These are phyloP conservation scores for Doris montereyensis DNA, from an alignment of 2,888 invertebrate genomes.

Conservation along the genomic window DNA sequence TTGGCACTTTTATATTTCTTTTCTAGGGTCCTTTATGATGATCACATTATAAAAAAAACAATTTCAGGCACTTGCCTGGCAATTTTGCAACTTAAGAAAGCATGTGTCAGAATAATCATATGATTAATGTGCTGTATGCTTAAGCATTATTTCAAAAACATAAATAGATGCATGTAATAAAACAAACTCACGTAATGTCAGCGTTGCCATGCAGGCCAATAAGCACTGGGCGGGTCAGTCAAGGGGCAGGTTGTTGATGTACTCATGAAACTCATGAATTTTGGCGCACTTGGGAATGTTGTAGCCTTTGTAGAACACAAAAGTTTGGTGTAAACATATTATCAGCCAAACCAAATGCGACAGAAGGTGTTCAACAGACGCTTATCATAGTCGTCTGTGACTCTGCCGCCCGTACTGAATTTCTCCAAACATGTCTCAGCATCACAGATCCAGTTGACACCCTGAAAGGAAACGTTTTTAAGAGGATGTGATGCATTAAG, in stretches of 20 bases:
- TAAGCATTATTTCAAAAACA: no score
- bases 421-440: constrained; percentile 74
- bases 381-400: constrained; percentile 74
- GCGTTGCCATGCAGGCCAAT: constrained; percentile 73
- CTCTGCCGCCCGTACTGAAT: constrained; percentile 74
- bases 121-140: no score
- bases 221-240: no score
- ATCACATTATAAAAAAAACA: no score
- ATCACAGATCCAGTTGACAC: constrained; percentile 71
- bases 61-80: no score
- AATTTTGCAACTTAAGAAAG: no score
- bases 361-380: constrained; percentile 73
- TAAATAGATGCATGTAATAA: no score
- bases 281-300: constrained; percentile 70
- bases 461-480: constrained; percentile 57
- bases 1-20: no score
- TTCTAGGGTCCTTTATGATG: no score
- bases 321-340: constrained; percentile 69
- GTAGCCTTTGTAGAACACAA: constrained; percentile 72
- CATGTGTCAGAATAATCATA: no score
- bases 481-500: no score
- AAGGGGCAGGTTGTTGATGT: constrained; percentile 68
- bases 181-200: constrained; percentile 73
- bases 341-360: constrained; percentile 73
- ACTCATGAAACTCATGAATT: constrained; percentile 67